A percentile compares a stretch with the other conserved stretches of the same genome.
Conservation (phyloP, 1,140 invertebrate genomes). For the Cyclargus thomasi region DNA sequence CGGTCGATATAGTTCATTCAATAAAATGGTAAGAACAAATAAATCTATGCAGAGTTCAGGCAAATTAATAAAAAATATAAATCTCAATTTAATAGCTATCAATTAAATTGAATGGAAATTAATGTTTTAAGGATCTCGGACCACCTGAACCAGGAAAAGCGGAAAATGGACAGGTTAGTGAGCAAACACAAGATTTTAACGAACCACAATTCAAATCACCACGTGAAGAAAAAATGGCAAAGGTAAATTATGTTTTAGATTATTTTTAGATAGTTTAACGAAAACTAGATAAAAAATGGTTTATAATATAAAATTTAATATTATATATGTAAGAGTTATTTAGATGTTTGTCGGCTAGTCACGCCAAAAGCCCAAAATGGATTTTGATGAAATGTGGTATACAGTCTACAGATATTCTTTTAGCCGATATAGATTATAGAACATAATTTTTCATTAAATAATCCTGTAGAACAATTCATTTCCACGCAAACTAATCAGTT, state of each 20-base stretch:
- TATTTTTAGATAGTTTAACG: too few species aligned
- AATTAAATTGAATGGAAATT: not conserved
- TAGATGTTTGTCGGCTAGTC: too few species aligned
- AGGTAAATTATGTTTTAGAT: not conserved
- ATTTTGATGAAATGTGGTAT: too few species aligned
- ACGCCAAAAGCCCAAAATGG: too few species aligned
- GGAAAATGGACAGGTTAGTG: not conserved
- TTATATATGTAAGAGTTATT: too few species aligned
- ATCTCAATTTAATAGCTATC: not conserved
- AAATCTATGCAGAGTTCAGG: not conserved
- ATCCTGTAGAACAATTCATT: too few species aligned
- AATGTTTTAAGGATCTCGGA: not conserved
- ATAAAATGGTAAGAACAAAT: not conserved
- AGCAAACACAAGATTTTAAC: not conserved
- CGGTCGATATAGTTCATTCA: not conserved
- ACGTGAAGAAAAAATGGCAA: not conserved
- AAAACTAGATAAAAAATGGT: too few species aligned
- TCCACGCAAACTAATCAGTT: too few species aligned
- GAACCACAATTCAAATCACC: not conserved
- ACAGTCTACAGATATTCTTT: too few species aligned
- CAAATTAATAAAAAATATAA: not conserved
- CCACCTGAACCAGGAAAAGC: not conserved
- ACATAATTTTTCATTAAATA: too few species aligned
- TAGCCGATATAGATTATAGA: too few species aligned
- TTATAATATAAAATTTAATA: too few species aligned